Evolutionary conservation across 1,140 invertebrate genomes (phyloP).

Genomic region (Lucilia sericata): DNA sequence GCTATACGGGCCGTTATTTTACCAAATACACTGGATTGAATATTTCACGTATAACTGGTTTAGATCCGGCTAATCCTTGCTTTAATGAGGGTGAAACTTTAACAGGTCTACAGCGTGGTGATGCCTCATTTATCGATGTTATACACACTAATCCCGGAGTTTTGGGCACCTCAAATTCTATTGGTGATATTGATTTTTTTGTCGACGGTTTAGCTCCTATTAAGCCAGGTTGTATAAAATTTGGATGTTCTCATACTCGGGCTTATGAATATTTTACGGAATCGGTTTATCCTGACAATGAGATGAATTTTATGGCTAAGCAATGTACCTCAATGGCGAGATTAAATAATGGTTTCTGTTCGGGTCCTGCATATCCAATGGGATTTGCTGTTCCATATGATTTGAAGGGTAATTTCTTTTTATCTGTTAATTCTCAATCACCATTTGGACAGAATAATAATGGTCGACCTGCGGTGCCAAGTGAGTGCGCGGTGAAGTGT

Average conservation of each 20-base stretch:
- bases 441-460: too few species aligned
- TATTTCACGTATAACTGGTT: slow-evolving; percentile 72
- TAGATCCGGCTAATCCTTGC: slow-evolving; percentile 79
- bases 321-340: background rate
- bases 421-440: too few species aligned
- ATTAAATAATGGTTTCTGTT: too few species aligned
- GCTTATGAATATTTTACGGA: slow-evolving; percentile 74
- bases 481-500: too few species aligned
- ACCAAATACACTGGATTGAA: slow-evolving; percentile 58
- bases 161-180: slow-evolving; percentile 69
- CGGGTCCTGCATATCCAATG: too few species aligned
- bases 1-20: slow-evolving; percentile 69
- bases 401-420: too few species aligned
- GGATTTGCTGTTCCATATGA: too few species aligned
- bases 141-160: slow-evolving; percentile 82
- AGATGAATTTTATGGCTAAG: slow-evolving; percentile 54
- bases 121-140: slow-evolving; percentile 76
- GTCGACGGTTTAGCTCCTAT: slow-evolving; percentile 68
- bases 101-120: slow-evolving; percentile 69
- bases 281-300: slow-evolving; percentile 69
- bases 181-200: slow-evolving; percentile 81
- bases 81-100: slow-evolving; percentile 69
- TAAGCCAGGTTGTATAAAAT: slow-evolving; percentile 70
- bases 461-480: too few species aligned
- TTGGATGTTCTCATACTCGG: slow-evolving; percentile 75